phyloP scores from a whole-genome alignment of 2,113 vertebrate genomes.

The Dipodomys spectabilis region DNA sequence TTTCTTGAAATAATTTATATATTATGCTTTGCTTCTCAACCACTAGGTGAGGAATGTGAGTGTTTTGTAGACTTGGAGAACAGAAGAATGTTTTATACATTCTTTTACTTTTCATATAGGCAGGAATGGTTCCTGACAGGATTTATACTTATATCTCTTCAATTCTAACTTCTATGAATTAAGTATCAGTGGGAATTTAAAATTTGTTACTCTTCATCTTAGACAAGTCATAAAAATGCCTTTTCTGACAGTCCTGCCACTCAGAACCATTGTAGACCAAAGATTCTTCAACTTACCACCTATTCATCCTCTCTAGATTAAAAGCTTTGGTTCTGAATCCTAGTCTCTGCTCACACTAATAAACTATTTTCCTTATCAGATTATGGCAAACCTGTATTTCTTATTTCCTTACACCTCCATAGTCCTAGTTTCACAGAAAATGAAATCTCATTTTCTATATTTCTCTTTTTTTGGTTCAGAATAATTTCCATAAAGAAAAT shows the following conservation, averaged over 20 bases:
- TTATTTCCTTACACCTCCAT: background rate
- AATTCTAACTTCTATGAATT: background rate
- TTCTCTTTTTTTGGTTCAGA: background rate
- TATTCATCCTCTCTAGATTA: background rate
- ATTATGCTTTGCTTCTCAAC: background rate
- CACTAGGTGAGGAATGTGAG: background rate
- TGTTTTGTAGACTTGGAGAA: background rate
- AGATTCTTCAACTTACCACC: background rate
- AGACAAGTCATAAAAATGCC: background rate
- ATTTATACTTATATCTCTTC: background rate
- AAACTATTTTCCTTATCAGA: too few relatives aligned
- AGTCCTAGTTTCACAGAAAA: background rate
- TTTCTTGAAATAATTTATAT: background rate
- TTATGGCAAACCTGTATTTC: too few relatives aligned
- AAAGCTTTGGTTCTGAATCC: background rate
- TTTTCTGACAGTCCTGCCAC: too few relatives aligned
- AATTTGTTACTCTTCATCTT: background rate
- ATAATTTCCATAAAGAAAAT: background rate
- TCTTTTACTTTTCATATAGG: background rate
- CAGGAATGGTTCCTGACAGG: background rate
- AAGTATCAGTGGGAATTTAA: background rate
- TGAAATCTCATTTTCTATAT: background rate
- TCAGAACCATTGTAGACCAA: background rate
- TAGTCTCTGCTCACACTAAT: background rate
- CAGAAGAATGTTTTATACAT: background rate